Conservation (phyloP, 2,888 invertebrate species). For the Leptothorax acervorum region DNA sequence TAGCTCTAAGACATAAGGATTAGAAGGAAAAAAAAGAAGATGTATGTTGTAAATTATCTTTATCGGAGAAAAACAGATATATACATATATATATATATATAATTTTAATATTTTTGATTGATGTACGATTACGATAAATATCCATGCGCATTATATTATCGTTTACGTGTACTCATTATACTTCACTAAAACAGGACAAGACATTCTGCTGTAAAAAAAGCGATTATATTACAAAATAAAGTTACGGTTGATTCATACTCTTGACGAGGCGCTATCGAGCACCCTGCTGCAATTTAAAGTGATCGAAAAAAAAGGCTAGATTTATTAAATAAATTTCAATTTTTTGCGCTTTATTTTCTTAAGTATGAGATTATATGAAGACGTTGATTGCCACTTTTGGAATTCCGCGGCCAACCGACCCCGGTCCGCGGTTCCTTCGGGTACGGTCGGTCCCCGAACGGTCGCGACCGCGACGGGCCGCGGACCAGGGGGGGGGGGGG, state of each 20-base stretch:
- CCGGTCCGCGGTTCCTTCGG: neutral
- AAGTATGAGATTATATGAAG: no score
- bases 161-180: slow-evolving; percentile 79
- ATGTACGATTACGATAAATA: slow-evolving; percentile 77
- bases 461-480: neutral
- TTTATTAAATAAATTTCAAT: neutral
- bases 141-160: slow-evolving; percentile 79
- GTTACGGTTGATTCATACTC: slow-evolving; percentile 79
- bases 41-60: slow-evolving; percentile 82
- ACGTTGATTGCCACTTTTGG: no score
- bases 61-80: slow-evolving; percentile 67
- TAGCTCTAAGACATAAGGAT: slow-evolving; percentile 73
- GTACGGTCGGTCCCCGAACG: neutral
- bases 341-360: neutral
- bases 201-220: slow-evolving; percentile 79
- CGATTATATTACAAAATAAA: slow-evolving; percentile 80
- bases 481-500: no score
- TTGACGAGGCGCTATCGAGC: slow-evolving; percentile 18
- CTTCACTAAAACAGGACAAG: slow-evolving; percentile 71
- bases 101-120: slow-evolving; percentile 81
- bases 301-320: neutral
- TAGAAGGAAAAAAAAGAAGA: slow-evolving; percentile 67
- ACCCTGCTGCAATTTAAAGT: neutral
- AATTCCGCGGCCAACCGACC: neutral
- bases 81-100: slow-evolving; percentile 58